Evolutionary conservation across 2,797 vertebrate genomes (phyloP).

Genomic region (Melanotaenia maccullochi): DNA sequence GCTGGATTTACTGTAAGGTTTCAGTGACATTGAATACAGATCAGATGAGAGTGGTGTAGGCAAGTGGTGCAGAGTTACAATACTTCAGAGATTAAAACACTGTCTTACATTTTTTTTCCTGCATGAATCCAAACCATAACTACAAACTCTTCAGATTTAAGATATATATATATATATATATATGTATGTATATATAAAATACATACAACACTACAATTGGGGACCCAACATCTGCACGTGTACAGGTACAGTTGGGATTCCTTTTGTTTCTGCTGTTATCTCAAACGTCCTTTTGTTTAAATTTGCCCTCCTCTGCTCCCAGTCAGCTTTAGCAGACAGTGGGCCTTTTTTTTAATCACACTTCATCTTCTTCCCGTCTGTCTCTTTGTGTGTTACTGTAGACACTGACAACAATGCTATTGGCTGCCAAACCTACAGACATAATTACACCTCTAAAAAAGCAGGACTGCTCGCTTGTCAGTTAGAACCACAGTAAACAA

Average conservation of each 20-base stretch:
- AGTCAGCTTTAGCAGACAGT: slow-evolving; percentile 33
- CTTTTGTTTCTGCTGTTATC: slow-evolving; percentile 24
- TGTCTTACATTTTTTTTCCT: neutral
- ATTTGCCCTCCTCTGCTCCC: slow-evolving; percentile 7
- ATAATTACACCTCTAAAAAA: slow-evolving; percentile 50
- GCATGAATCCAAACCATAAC: neutral
- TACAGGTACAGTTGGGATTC: slow-evolving; percentile 24
- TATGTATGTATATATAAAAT: no score
- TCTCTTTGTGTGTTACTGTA: slow-evolving; percentile 27
- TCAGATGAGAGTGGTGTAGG: neutral
- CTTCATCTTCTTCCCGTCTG: slow-evolving; percentile 1
- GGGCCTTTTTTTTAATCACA: slow-evolving; percentile 20
- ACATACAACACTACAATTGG: no score
- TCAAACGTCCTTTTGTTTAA: slow-evolving; percentile 37
- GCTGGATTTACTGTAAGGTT: slow-evolving; percentile 4
- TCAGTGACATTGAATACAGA: slow-evolving; percentile 3
- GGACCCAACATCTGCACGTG: neutral
- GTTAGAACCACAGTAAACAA: slow-evolving; percentile 43
- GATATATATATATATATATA: no score
- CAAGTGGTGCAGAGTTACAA: neutral
- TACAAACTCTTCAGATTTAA: no score
- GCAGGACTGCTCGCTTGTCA: slow-evolving; percentile 49
- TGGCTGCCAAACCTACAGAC: slow-evolving; percentile 27
- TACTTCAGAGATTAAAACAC: neutral
- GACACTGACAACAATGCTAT: slow-evolving; percentile 56